phyloP scores from a whole-genome alignment of 1,140 invertebrate genomes.

The Brachionus rotundiformis region DNA sequence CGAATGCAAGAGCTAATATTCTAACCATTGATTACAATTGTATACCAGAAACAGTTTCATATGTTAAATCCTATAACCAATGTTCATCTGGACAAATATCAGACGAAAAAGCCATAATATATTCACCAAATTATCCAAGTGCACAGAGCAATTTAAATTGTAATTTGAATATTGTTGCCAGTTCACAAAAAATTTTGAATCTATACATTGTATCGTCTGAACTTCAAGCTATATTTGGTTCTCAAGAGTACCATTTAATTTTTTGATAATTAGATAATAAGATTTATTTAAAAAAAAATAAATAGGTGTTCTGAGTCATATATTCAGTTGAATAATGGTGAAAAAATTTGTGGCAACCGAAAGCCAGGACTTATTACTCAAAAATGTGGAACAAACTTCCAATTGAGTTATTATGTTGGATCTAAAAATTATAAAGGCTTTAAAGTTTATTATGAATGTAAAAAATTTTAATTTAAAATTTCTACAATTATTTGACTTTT shows the following conservation, averaged over 20 bases:
- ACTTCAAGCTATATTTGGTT: conserved; percentile 13
- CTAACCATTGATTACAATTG: conserved; percentile 46
- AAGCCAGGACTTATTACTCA: not conserved
- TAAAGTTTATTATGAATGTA: conserved; percentile 41
- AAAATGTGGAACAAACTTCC: conserved; percentile 35
- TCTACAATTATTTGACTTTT: not conserved
- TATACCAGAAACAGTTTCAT: conserved; percentile 18
- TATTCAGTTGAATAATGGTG: conserved; percentile 31
- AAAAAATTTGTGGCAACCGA: conserved; percentile 35
- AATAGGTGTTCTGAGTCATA: conserved; percentile 47
- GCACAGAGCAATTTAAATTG: conserved; percentile 13
- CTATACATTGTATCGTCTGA: conserved; percentile 26
- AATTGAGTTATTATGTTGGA: conserved; percentile 18
- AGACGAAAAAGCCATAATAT: not conserved
- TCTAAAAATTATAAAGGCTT: conserved; percentile 45
- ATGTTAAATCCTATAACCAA: conserved; percentile 14
- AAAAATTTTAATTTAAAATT: not conserved
- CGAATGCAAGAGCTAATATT: not conserved
- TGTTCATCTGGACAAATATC: not conserved
- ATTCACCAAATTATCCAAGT: conserved; percentile 36
- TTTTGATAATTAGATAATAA: not conserved
- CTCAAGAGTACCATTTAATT: not conserved
- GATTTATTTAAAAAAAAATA: not conserved
- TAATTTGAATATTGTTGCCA: not conserved
- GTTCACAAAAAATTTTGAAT: conserved; percentile 17